A percentile compares a stretch with the other conserved stretches of the same genome.
phyloP scores from a whole-genome alignment of 2,797 vertebrate genomes.

The Macropodus opercularis region DNA sequence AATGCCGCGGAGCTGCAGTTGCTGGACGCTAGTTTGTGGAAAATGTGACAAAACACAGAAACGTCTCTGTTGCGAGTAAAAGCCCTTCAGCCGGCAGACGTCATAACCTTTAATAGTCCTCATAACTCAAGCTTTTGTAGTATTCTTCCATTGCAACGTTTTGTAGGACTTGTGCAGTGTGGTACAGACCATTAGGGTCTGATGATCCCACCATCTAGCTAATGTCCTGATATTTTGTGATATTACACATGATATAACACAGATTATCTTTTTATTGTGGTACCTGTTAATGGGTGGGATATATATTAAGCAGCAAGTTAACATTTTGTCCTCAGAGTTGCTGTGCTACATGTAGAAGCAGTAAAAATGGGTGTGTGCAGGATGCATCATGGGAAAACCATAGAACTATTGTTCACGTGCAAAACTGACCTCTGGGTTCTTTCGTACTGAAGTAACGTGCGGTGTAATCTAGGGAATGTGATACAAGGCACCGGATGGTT shows the following conservation, averaged over 20 bases:
- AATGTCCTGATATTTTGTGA: no score
- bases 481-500: constrained; percentile 24
- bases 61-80: constrained; percentile 11
- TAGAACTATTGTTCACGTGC: no score
- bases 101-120: constrained; percentile 18
- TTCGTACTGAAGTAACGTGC: background rate
- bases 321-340: no score
- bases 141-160: background rate
- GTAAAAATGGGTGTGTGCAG: no score
- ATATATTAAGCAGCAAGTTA: no score
- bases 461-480: background rate
- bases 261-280: no score
- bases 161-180: background rate
- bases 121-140: background rate
- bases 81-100: constrained; percentile 35
- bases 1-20: background rate
- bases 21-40: constrained; percentile 11
- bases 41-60: constrained; percentile 23
- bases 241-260: no score
- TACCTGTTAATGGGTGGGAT: no score
- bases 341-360: no score
- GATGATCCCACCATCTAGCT: no score
- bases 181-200: no score
- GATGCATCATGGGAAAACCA: no score
- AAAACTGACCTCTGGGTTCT: background rate